These are phyloP conservation scores for Dinoponera quadriceps DNA, from an alignment of 1,140 invertebrate genomes.

Conservation along the genomic window DNA sequence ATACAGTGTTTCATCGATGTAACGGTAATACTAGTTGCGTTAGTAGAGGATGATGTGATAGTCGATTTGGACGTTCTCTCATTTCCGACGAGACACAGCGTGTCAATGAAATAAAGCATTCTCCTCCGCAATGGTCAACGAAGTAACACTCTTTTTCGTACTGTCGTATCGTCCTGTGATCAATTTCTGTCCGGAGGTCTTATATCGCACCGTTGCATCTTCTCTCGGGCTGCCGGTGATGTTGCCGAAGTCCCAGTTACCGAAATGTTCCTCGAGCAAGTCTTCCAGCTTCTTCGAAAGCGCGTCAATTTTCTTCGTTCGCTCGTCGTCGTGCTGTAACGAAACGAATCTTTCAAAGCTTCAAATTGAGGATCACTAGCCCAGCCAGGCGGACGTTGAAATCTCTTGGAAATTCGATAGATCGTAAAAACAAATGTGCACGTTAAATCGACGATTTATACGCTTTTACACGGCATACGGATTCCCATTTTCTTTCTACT, in stretches of 20 bases:
- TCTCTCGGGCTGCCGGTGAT: constrained; percentile 67
- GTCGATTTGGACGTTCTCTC: constrained; percentile 30
- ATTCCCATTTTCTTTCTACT: too few relatives aligned
- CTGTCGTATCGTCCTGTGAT: constrained; percentile 53
- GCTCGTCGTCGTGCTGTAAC: constrained; percentile 72
- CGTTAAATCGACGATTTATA: too few relatives aligned
- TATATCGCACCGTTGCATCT: constrained; percentile 58
- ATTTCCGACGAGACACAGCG: constrained; percentile 2
- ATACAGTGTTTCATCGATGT: not conserved
- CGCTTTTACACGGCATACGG: too few relatives aligned
- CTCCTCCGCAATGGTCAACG: constrained; percentile 48
- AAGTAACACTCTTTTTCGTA: constrained; percentile 48
- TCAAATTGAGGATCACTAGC: not conserved
- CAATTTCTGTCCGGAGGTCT: constrained; percentile 50
- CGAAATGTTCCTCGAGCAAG: constrained; percentile 75
- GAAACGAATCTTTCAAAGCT: not conserved
- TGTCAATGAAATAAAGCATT: constrained; percentile 31
- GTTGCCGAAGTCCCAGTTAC: constrained; percentile 73
- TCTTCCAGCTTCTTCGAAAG: constrained; percentile 76
- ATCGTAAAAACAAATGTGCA: too few relatives aligned
- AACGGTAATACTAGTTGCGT: constrained; percentile 18
- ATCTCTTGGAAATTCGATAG: too few relatives aligned
- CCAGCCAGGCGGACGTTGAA: too few relatives aligned
- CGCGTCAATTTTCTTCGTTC: constrained; percentile 70
- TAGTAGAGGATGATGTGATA: not conserved